Base-by-base conservation (phyloP, 2,888 invertebrate species). In the Mimumesa dahlbomi region DNA sequence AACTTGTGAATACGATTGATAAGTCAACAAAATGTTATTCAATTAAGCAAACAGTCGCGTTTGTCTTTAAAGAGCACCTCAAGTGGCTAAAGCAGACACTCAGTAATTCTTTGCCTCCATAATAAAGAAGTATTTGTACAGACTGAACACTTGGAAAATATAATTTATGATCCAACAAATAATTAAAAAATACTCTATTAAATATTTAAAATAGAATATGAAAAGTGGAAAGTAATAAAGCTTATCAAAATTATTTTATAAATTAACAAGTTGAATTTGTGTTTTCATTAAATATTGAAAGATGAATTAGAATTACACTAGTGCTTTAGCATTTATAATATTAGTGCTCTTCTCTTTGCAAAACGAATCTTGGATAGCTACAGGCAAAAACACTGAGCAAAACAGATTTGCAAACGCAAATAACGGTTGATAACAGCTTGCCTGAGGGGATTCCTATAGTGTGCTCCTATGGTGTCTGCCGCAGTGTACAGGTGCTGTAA, bases 401-500 rank as follows among this genome's bases (percentile, higher is more conserved):
- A 80, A 82, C 65, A 76, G 50, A 73, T 82, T 82, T 79, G 84
- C 84, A 85, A 86, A 87, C 84, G 78, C 78, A 86, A 86, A 88
- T 86, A 88, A 88, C 86, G 85, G 84, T 88, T 88, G 85, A 85
- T 88, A 88, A 87, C 88, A 86, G 93, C 94, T 94, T 94, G 94
- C 94, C 94, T 94, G 92, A 94, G 92, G 91, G 94, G 93, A 90
- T 93, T 93, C 92, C 93, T 93, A 92, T 93, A 93, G 91, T 92
- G 93, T 91, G 92, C 92, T 86, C 83, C 88, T 87, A 88, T 84
- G 91, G 92, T 92, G 91, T 94, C 94, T 88, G 90, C 90, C 80
- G 87, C 84, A 83, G 83, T 86, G 80, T 93, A 93, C 93, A 93
- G 93, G 93, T 93, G 94, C 94, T 94, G 94, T 90, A 94, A 94